phyloP scores from a whole-genome alignment of 2,113 vertebrate genomes.

The Hippocampus comes region DNA sequence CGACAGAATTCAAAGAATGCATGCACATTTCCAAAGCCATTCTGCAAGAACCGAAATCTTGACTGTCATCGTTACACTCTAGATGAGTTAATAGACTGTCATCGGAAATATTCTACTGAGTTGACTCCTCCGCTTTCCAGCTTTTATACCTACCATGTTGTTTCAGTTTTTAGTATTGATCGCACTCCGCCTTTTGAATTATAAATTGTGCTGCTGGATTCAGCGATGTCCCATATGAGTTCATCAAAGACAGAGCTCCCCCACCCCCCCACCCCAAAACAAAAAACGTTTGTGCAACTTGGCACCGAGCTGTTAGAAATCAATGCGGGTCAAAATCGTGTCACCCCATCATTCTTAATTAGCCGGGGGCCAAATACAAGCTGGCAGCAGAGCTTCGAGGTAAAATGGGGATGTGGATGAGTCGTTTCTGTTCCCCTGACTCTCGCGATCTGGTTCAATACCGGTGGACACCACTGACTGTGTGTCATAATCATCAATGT shows the following conservation, averaged over 20 bases:
- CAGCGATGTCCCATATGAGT: conserved; percentile 55
- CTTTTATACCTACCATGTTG: conserved; percentile 19
- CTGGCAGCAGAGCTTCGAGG: conserved; percentile 52
- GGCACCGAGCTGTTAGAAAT: conserved; percentile 58
- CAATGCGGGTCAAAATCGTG: conserved; percentile 68
- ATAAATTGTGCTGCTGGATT: conserved; percentile 63
- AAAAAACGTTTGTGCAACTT: conserved; percentile 41
- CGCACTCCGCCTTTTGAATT: conserved; percentile 62
- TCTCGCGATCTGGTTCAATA: conserved; percentile 56
- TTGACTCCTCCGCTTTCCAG: background rate
- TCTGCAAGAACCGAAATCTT: no score
- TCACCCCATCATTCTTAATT: conserved; percentile 68
- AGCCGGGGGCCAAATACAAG: conserved; percentile 44
- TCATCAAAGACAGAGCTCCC: conserved; percentile 49
- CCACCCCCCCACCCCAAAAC: conserved; percentile 34
- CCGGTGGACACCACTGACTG: conserved; percentile 42
- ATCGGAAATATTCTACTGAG: conserved; percentile 12
- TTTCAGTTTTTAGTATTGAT: conserved; percentile 65
- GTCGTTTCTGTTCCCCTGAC: conserved; percentile 44
- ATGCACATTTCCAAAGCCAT: no score
- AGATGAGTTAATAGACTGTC: no score
- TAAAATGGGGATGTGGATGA: conserved; percentile 38
- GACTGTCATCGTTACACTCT: no score
- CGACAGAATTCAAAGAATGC: no score
- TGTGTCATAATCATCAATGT: conserved; percentile 60